phyloP scores from a whole-genome alignment of 2,113 vertebrate genomes.

The Lynx canadensis region DNA sequence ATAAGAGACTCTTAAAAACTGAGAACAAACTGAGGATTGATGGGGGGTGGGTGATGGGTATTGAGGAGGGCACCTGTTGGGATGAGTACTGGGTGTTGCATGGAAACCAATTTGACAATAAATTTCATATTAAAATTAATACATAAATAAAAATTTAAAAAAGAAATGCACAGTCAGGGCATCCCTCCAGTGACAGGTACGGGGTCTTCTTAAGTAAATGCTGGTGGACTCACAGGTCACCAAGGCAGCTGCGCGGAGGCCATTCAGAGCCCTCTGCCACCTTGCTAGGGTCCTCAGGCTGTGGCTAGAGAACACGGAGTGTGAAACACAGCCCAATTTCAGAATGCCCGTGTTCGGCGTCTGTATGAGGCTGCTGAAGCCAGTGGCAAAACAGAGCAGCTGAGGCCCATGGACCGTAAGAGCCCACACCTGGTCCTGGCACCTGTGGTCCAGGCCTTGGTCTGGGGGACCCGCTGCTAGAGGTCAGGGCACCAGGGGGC shows the following conservation, averaged over 20 bases:
- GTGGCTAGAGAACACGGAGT: not conserved
- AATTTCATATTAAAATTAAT: too few species aligned
- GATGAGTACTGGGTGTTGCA: too few species aligned
- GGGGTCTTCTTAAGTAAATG: not conserved
- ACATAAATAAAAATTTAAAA: too few species aligned
- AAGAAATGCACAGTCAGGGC: not conserved
- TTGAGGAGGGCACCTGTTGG: too few species aligned
- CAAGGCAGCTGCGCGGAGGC: not conserved
- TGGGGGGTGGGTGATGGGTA: too few species aligned
- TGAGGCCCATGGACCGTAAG: not conserved
- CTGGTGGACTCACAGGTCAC: not conserved
- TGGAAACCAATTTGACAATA: too few species aligned
- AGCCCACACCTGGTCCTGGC: not conserved
- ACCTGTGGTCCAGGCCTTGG: not conserved
- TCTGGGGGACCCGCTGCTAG: not conserved
- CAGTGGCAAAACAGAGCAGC: not conserved
- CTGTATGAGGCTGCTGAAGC: too few species aligned
- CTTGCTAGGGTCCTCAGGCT: not conserved
- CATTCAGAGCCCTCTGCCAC: not conserved
- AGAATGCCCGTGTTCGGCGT: not conserved
- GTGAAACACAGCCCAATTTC: not conserved
- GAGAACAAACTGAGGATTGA: too few species aligned
- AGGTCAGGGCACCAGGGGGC: not conserved
- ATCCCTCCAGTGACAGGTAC: not conserved
- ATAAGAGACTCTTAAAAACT: too few species aligned